Conservation (phyloP, 2,113 vertebrate species). For the Sorex araneus region DNA sequence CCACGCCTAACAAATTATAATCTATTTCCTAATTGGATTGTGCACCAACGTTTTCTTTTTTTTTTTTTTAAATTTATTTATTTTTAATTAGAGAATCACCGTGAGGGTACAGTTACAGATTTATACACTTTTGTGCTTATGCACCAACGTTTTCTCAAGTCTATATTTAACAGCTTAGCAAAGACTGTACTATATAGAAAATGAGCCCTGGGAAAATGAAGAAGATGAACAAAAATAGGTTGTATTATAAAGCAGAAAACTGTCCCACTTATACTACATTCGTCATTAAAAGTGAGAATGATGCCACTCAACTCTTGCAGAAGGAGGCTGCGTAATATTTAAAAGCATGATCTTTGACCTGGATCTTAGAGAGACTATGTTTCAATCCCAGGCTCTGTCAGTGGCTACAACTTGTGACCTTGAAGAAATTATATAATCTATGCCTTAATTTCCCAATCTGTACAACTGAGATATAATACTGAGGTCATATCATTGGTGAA, state of each 20-base stretch:
- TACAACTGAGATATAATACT: background rate
- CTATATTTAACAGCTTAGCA: slow-evolving; percentile 37
- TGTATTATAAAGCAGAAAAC: slow-evolving; percentile 30
- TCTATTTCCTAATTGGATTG: slow-evolving; percentile 8
- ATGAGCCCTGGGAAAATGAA: background rate
- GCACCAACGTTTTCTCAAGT: slow-evolving; percentile 36
- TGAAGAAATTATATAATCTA: slow-evolving; percentile 30
- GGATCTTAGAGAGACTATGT: background rate
- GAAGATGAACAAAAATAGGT: background rate
- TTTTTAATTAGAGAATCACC: no score
- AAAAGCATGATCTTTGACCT: background rate
- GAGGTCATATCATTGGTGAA: background rate
- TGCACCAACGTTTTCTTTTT: slow-evolving; percentile 40
- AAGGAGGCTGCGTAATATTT: background rate
- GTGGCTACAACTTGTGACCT: background rate
- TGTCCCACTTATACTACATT: background rate
- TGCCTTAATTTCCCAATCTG: slow-evolving; percentile 28
- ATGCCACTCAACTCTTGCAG: background rate
- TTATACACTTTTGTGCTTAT: background rate
- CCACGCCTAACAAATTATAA: slow-evolving; percentile 68
- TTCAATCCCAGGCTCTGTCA: background rate
- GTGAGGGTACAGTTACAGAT: no score
- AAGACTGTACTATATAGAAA: slow-evolving; percentile 24
- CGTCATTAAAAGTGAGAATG: slow-evolving; percentile 10
- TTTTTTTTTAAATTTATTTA: no score